phyloP scores from a whole-genome alignment of 2,888 invertebrate species.

The Caenorhabditis parvicauda region DNA sequence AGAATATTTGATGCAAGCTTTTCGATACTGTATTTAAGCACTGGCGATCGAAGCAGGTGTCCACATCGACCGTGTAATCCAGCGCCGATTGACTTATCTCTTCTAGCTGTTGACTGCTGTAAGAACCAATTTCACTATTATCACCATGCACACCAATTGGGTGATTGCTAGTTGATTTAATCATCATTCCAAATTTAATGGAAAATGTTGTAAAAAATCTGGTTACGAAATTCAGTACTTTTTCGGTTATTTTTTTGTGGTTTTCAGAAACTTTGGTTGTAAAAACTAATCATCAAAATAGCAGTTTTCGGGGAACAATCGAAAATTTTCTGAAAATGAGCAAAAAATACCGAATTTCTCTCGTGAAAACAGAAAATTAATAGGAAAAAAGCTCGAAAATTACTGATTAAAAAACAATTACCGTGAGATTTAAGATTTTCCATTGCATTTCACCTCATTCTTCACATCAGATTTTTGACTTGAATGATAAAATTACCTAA shows the following conservation, averaged over 20 bases:
- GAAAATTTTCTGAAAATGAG: neutral
- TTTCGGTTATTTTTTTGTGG: neutral
- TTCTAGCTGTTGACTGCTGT: constrained; percentile 11
- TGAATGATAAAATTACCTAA: constrained; percentile 23
- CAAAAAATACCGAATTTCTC: neutral
- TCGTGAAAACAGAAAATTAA: too few species aligned
- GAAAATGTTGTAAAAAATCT: too few species aligned
- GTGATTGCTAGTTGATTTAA: too few species aligned
- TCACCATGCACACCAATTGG: too few species aligned
- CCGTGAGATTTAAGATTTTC: too few species aligned
- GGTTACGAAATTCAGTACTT: too few species aligned
- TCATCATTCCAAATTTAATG: too few species aligned
- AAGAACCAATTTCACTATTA: neutral
- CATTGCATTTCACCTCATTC: too few species aligned
- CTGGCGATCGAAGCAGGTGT: constrained; percentile 27
- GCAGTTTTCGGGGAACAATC: neutral
- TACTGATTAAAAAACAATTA: too few species aligned
- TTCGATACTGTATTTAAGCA: constrained; percentile 7
- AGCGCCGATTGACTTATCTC: constrained; percentile 1
- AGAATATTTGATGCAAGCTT: constrained; percentile 25
- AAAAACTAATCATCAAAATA: neutral
- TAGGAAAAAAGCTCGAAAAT: too few species aligned
- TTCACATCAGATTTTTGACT: too few species aligned
- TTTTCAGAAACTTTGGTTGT: neutral
- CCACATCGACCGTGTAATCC: constrained; percentile 25